A percentile compares a stretch with the other conserved stretches of the same genome.
phyloP scores from a whole-genome alignment of 1,140 invertebrate species.

The Dendrolimus punctatus region DNA sequence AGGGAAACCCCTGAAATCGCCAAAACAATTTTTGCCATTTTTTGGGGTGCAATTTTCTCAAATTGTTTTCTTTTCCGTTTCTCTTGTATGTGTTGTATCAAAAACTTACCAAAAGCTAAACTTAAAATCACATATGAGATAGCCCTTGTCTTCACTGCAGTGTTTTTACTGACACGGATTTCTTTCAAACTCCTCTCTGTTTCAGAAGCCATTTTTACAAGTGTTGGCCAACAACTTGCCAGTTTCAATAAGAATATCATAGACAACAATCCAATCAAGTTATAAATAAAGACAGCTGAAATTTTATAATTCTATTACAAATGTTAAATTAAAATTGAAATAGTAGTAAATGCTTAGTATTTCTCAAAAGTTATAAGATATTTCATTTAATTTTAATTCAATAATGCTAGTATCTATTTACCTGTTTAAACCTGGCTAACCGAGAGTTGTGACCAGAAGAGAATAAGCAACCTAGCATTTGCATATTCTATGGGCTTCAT shows the following conservation, averaged over 20 bases:
- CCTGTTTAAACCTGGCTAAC: no score
- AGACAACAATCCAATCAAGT: conserved; percentile 5
- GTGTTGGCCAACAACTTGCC: conserved; percentile 9
- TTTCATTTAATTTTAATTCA: no score
- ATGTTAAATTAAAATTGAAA: background rate
- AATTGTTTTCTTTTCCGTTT: no score
- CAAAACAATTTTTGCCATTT: no score
- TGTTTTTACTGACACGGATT: conserved; percentile 7
- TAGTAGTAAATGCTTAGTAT: no score
- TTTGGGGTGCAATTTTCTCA: no score
- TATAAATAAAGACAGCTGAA: conserved; percentile 15
- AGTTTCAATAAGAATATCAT: conserved; percentile 8
- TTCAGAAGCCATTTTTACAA: conserved; percentile 12
- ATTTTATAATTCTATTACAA: background rate
- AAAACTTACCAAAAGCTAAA: conserved; percentile 14
- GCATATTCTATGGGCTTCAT: no score
- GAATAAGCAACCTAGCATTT: no score
- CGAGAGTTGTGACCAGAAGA: no score
- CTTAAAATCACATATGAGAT: conserved; percentile 11
- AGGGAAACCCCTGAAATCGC: no score
- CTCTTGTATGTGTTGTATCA: background rate
- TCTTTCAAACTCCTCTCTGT: conserved; percentile 10
- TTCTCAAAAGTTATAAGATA: no score
- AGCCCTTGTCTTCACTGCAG: conserved; percentile 4
- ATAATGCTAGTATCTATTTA: no score